Base-by-base conservation (phyloP, 2,888 invertebrate genomes). In the Salticus scenicus region DNA sequence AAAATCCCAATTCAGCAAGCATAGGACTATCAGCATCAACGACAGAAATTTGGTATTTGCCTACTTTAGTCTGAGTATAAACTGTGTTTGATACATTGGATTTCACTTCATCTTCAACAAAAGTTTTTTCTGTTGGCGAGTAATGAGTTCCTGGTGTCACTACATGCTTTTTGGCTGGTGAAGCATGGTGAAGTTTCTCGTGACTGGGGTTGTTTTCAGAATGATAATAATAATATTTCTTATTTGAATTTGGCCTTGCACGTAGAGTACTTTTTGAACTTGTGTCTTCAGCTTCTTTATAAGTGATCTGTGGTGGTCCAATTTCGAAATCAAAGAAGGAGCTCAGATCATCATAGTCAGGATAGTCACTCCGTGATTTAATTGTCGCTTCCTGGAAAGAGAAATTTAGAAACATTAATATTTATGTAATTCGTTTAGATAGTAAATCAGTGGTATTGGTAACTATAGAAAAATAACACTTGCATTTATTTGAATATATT, bases 251-350 rank as follows among this genome's bases (percentile, higher is more conserved):
- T 0, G 74, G 73, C 4, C 37, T 33, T 7, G n/a, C 27, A 7
- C 10, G 12, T 2, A 37, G 31, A 12, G 41, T 20, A 4, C 1
- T 33, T 24, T 27, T 41, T 20, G 1, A 8, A 24, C 14, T 41
- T 7, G 24, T n/a, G 14, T n/a, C 33, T 1, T 27, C n/a, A 14
- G 28, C 24, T 24, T 24, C 37, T 17, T 64, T 47, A 7, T 31
- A 31, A 4, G 66, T 66, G 30, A 66, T 57, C 37, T 33, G 20
- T 1, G 33, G 28, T 5, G 83, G 77, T 20, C 57, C 67, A 0
- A 84, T 37, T 27, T 84, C 83, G 20, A 85, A 85, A n/a, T 85
- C 85, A 33, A 85, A 85, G 30, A 85, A 85, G 4, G 74, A 70
- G 31, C 70, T 85, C 41, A 79, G 14, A 17, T 79, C 83, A 20